These are phyloP conservation scores for Cephus pulcher DNA, from an alignment of 2,888 invertebrate species.

Conservation along the genomic window DNA sequence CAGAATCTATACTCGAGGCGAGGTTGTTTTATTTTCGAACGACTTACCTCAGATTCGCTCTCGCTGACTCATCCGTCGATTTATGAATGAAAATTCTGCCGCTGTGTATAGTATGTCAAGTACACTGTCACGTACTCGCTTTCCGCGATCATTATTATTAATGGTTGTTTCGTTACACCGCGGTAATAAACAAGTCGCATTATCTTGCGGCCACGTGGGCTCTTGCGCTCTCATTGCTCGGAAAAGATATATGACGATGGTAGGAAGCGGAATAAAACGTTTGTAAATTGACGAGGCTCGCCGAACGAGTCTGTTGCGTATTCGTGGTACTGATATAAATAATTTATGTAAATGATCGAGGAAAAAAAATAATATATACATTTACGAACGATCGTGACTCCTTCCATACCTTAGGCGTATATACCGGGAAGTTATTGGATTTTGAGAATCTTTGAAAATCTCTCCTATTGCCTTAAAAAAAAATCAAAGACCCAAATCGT, in stretches of 20 bases:
- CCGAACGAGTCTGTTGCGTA: neutral
- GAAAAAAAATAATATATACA: no score
- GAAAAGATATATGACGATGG: neutral
- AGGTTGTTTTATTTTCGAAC: constrained; percentile 35
- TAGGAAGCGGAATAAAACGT: neutral
- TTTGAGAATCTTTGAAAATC: neutral
- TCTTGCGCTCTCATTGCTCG: neutral
- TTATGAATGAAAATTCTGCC: constrained; percentile 57
- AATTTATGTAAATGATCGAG: no score
- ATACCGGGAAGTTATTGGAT: neutral
- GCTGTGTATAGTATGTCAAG: neutral
- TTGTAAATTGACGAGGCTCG: neutral
- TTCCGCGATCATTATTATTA: neutral
- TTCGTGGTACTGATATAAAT: neutral
- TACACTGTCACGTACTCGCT: neutral
- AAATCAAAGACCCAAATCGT: neutral
- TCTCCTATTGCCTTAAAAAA: neutral
- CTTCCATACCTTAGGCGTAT: neutral
- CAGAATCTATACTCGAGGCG: neutral
- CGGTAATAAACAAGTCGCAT: neutral
- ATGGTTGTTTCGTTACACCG: neutral
- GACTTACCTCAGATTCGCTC: constrained; percentile 45
- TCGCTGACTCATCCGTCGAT: constrained; percentile 36
- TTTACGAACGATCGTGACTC: constrained; percentile 28
- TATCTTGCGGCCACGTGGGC: neutral